Percentiles rank a stretch among this genome's conserved stretches.
Evolutionary conservation across 2,797 vertebrate species (phyloP).

Genomic region (Hydrolagus colliei): DNA sequence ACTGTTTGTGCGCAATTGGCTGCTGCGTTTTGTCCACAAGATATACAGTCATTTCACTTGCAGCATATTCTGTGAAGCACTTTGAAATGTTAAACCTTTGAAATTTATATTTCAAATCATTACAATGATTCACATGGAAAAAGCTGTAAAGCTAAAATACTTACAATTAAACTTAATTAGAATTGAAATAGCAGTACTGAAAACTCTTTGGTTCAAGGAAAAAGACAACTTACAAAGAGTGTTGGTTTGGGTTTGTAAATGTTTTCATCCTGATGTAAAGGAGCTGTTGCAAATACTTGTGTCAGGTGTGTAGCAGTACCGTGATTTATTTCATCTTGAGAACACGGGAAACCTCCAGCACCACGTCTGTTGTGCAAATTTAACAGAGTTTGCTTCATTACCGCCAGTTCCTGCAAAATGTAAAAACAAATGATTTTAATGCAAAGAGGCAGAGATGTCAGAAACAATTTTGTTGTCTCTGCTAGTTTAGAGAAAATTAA

Average conservation of each 20-base stretch:
- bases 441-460: neutral
- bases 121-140: no score
- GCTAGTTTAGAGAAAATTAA: conserved; percentile 36
- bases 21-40: no score
- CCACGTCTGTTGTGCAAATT: conserved; percentile 59
- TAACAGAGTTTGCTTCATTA: conserved; percentile 85
- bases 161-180: no score
- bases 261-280: conserved; percentile 56
- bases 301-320: conserved; percentile 41
- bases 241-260: conserved; percentile 74
- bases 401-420: conserved; percentile 71
- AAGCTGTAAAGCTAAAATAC: no score
- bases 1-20: no score
- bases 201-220: neutral
- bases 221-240: conserved; percentile 77
- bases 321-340: conserved; percentile 43
- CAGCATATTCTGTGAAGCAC: no score
- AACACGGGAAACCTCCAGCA: conserved; percentile 48
- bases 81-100: no score
- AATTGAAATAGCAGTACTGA: no score
- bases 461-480: conserved; percentile 35
- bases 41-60: no score
- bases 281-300: conserved; percentile 43
- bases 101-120: no score
- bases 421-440: conserved; percentile 27